These are phyloP conservation scores for Siniperca obscura DNA, from an alignment of 2,797 vertebrate genomes.

Conservation along the genomic window DNA sequence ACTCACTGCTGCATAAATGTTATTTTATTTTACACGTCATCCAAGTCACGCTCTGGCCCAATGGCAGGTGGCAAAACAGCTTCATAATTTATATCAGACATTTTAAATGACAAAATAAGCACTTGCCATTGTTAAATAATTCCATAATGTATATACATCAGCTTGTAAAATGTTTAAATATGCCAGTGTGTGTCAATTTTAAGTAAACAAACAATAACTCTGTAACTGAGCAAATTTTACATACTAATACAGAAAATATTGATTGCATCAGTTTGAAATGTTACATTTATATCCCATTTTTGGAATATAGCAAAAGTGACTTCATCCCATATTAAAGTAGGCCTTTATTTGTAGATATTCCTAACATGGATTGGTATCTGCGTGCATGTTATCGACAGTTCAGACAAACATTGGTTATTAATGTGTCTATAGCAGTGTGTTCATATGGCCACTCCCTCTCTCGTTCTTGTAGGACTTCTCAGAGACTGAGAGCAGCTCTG, in stretches of 20 bases:
- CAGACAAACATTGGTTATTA: slow-evolving; percentile 18
- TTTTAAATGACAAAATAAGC: background rate
- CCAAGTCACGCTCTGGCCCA: background rate
- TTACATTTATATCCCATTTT: background rate
- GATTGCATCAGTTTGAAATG: slow-evolving; percentile 8
- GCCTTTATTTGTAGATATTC: slow-evolving; percentile 12
- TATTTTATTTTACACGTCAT: background rate
- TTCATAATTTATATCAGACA: background rate
- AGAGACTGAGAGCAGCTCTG: slow-evolving; percentile 87
- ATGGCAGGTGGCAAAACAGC: slow-evolving; percentile 15
- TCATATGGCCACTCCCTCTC: slow-evolving; percentile 84
- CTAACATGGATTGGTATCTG: slow-evolving; percentile 10
- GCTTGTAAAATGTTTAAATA: background rate
- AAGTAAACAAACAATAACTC: background rate
- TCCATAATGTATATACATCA: background rate
- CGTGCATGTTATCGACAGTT: slow-evolving; percentile 49
- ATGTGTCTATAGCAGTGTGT: slow-evolving; percentile 73
- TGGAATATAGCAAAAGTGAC: background rate
- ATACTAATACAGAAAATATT: background rate
- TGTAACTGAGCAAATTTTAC: background rate
- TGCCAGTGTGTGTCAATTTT: background rate
- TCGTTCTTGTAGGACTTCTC: slow-evolving; percentile 86
- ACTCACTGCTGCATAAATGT: background rate
- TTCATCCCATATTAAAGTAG: background rate
- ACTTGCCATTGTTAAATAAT: background rate